Conservation (phyloP, 2,797 vertebrate genomes). For the Sebastes wilsoni region DNA sequence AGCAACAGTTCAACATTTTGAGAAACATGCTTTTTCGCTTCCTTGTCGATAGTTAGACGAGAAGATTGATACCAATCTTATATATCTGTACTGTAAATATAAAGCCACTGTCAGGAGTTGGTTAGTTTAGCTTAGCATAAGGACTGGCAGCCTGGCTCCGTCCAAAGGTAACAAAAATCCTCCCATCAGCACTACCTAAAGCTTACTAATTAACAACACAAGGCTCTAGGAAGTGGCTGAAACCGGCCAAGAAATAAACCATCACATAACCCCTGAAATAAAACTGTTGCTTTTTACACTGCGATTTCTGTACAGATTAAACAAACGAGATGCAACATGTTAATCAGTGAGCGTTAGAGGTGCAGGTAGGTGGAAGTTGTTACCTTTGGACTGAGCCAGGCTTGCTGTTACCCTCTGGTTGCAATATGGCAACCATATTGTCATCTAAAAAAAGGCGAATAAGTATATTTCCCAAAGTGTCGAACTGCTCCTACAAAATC, state of each 20-base stretch:
- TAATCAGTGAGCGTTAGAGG: too few species aligned
- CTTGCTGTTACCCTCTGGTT: too few species aligned
- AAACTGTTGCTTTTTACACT: not conserved
- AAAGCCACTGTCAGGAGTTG: not conserved
- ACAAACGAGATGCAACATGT: too few species aligned
- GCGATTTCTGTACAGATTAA: too few species aligned
- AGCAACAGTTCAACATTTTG: not conserved
- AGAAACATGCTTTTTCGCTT: not conserved
- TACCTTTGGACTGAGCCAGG: too few species aligned
- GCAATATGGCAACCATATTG: too few species aligned
- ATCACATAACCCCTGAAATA: not conserved
- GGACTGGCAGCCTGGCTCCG: not conserved
- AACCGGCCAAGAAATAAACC: too few species aligned
- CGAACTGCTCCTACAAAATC: not conserved
- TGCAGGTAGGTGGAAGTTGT: too few species aligned
- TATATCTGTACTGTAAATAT: too few species aligned
- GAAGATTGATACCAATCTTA: too few species aligned
- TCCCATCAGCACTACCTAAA: not conserved
- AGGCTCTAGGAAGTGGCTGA: not conserved
- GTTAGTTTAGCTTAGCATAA: not conserved
- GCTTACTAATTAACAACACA: not conserved
- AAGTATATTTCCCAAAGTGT: too few species aligned
- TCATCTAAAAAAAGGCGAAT: not conserved
- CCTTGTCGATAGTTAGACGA: not conserved
- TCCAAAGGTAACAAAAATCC: not conserved